A percentile compares a stretch with the other conserved stretches of the same genome.
These are phyloP conservation scores for Seira ritae DNA, from an alignment of 2,888 invertebrate species.

Conservation along the genomic window DNA sequence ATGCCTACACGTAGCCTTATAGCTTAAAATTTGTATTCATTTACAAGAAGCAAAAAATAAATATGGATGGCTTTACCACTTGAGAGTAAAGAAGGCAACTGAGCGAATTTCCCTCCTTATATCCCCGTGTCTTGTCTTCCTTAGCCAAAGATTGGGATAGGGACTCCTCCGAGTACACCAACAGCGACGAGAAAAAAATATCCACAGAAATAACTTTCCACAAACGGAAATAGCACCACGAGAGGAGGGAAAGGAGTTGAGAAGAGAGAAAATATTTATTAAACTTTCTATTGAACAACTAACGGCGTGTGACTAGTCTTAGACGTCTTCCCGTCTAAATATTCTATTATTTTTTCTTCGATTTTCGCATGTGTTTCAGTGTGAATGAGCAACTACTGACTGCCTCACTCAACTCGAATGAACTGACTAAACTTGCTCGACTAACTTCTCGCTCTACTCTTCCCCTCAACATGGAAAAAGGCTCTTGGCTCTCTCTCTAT, in stretches of 20 bases:
- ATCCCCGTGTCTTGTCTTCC: conserved; percentile 21
- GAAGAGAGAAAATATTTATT: conserved; percentile 13
- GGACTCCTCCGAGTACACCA: conserved; percentile 37
- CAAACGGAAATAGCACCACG: conserved; percentile 51
- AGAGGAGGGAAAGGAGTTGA: background rate
- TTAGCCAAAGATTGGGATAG: background rate
- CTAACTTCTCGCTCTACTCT: conserved; percentile 34
- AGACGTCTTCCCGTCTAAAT: conserved; percentile 43
- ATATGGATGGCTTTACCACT: conserved; percentile 55
- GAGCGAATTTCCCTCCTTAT: conserved; percentile 14
- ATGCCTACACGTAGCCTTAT: too few species aligned
- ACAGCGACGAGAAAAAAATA: conserved; percentile 38
- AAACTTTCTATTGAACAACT: conserved; percentile 8
- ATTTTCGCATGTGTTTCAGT: conserved; percentile 12
- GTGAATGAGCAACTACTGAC: conserved; percentile 20
- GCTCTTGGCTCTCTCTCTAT: background rate
- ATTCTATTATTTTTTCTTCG: conserved; percentile 1
- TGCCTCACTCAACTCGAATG: conserved; percentile 49
- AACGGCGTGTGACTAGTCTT: conserved; percentile 16
- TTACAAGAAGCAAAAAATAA: conserved; percentile 6
- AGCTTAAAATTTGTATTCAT: too few species aligned
- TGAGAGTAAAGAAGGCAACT: conserved; percentile 40
- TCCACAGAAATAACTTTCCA: conserved; percentile 53
- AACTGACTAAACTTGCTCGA: conserved; percentile 48
- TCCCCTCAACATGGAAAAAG: background rate